Evolutionary conservation across 2,113 vertebrate species (phyloP), one percentile per base, ranked within the genome.

Genomic region (Callipepla squamata): DNA sequence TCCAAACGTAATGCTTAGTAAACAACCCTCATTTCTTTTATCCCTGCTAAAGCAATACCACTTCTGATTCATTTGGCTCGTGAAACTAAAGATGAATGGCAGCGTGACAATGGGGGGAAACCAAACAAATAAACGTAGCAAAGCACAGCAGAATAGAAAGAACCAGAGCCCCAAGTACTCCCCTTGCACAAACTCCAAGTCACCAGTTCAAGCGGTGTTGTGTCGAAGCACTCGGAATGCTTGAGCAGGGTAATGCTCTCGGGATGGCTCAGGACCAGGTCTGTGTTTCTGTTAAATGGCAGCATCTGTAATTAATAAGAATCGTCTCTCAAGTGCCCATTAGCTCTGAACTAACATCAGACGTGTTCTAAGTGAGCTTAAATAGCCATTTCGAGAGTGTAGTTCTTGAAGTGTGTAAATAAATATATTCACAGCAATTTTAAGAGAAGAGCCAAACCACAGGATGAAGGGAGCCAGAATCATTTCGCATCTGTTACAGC

Each of bases 391-490:
- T 83, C 74, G 85, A 68, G 74, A 78, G 76, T 57, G 53, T 88
- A 32, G 96, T 96, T 91, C 92, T 96, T 95, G 78, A 90, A 95
- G 77, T 72, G 87, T 93, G 94, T 95, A 92, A 96, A 97, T 92
- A 97, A 95, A 96, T 94, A 93, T 80, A 90, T 87, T 95, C 82
- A 92, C 89, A 87, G 85, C 85, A 32, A 92, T 86, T 92, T 62
- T 79, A 90, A 93, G 88, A 57, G 47, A 92, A 62, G 48, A 75
- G 70, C 91, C 65, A 72, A 94, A 80, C 89, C 89, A 57, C 91
- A 51, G 96, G 89, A 88, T 94, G 57, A 32, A 87, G 78, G 40
- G 40, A 94, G 80, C 84, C 93, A 95, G 69, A 93, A 66, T 73
- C 20, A 51, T 81, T 93, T 90, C 86, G 89, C 51, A 93, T 95